Base-by-base conservation (phyloP, 1,140 invertebrate genomes). In the Ips nitidus region DNA sequence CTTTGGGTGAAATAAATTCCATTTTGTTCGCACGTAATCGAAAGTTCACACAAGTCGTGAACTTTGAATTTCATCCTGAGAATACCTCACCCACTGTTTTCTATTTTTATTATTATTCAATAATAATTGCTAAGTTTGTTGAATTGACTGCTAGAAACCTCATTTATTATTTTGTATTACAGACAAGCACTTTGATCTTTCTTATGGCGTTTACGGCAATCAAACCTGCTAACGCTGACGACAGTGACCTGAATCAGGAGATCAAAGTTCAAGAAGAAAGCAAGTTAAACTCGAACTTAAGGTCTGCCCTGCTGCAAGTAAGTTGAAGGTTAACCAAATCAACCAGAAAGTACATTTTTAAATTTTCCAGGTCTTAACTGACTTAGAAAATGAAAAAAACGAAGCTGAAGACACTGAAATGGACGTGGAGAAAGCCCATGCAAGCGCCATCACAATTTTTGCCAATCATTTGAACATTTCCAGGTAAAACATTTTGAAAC, bases 381-480 rank as follows among this genome's bases (percentile, higher is more conserved):
- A 80, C 66, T 66, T 79, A 50, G 79, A 80, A 74, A 78, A 75
- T 53, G 77, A 79, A 62, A 73, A 76, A 2, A 71, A 56, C 22
- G 38, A 59, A 5, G 1, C 39, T 43, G 60, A 62, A 5, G 60
- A 71, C 47, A 52, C 67, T 6, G 64, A 70, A 55, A 69, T 70
- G 7, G 56, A 22, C 36, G 41, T 60, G 6, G 4, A 43, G 1
- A 77, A 74, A 65, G 77, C 77, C 4, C 64, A 71, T 4, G 77
- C 78, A 22, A 74, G 74, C 2, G 72, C 75, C 1, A 53, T 77
- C 41, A 74, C 77, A 22, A 68, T 77, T 42, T 50, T 75, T 22
- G 45, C 74, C n/a, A 72, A 66, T n/a, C 7, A 50, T n/a, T 38
- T 52, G 7, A 6, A 6, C 40, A n/a, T 22, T 36, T 7, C 22